Percentiles rank a stretch among this genome's conserved stretches.
Conservation (phyloP, 2,888 invertebrate species). For the Synergus itoensis region DNA sequence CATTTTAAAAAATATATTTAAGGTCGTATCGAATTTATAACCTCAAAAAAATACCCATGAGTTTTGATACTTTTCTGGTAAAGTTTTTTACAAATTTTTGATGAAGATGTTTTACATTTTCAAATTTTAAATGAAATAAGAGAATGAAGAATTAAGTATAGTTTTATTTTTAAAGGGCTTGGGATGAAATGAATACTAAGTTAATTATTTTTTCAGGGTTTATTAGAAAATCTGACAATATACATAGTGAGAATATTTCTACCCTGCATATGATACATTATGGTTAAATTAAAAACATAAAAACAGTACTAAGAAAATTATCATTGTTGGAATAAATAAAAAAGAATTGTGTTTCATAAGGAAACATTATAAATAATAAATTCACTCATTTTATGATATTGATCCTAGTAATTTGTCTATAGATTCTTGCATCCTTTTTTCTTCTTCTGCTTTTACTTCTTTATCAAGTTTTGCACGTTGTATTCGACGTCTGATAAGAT, state of each 20-base stretch:
- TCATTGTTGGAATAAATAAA: background rate
- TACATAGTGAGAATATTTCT: background rate
- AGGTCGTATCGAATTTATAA: too few relatives aligned
- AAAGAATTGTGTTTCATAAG: background rate
- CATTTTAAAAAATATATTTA: too few relatives aligned
- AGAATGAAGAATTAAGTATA: background rate
- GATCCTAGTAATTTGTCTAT: constrained; percentile 1
- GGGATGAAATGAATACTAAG: background rate
- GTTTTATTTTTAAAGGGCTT: background rate
- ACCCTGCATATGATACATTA: background rate
- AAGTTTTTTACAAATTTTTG: too few relatives aligned
- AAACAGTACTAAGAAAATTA: background rate
- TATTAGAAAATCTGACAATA: background rate
- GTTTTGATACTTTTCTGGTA: too few relatives aligned
- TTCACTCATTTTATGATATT: background rate
- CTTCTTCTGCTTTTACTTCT: constrained; percentile 11
- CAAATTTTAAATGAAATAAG: too few relatives aligned
- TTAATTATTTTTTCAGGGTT: background rate
- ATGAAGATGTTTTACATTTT: background rate
- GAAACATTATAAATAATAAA: background rate
- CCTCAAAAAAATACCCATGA: too few relatives aligned
- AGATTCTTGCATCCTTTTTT: background rate
- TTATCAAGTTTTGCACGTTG: background rate
- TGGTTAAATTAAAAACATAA: background rate
- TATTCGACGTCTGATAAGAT: background rate